Conservation (phyloP, 2,797 vertebrate species). For the Echiichthys vipera region DNA sequence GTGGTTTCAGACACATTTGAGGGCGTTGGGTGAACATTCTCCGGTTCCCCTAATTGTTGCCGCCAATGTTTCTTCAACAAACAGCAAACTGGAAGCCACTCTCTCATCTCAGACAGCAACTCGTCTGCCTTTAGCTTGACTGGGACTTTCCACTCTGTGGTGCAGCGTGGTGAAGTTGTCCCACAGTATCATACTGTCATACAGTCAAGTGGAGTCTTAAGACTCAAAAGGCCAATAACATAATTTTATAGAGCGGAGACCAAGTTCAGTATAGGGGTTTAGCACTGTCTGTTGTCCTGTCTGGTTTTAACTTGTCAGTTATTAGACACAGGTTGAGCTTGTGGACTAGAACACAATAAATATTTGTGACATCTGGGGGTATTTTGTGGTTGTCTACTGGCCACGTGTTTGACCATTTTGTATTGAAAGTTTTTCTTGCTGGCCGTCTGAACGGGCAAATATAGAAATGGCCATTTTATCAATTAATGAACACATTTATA, state of each 20-base stretch:
- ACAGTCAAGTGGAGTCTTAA: slow-evolving; percentile 20
- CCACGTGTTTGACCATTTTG: neutral
- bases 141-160: slow-evolving; percentile 49
- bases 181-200: slow-evolving; percentile 32
- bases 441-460: neutral
- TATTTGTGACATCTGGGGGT: slow-evolving; percentile 14
- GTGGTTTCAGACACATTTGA: slow-evolving; percentile 57
- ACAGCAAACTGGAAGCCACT: slow-evolving; percentile 50
- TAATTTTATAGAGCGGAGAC: slow-evolving; percentile 31
- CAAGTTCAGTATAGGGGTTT: slow-evolving; percentile 22
- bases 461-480: neutral
- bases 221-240: slow-evolving; percentile 13
- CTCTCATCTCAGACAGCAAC: slow-evolving; percentile 21
- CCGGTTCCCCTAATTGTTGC: slow-evolving; percentile 33
- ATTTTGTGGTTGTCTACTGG: neutral
- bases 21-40: slow-evolving; percentile 18
- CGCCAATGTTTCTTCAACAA: slow-evolving; percentile 49
- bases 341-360: slow-evolving; percentile 21
- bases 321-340: slow-evolving; percentile 36
- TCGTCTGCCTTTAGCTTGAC: slow-evolving; percentile 18
- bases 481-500: too few species aligned
- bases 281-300: slow-evolving; percentile 27
- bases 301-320: slow-evolving; percentile 39
- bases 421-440: neutral
- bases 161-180: slow-evolving; percentile 17